A percentile compares a stretch with the other conserved stretches of the same genome.
These are phyloP conservation scores for Theonella swinhoei DNA, from an alignment of 37 sponge, comb jelly and placozoan species.

Conservation along the genomic window DNA sequence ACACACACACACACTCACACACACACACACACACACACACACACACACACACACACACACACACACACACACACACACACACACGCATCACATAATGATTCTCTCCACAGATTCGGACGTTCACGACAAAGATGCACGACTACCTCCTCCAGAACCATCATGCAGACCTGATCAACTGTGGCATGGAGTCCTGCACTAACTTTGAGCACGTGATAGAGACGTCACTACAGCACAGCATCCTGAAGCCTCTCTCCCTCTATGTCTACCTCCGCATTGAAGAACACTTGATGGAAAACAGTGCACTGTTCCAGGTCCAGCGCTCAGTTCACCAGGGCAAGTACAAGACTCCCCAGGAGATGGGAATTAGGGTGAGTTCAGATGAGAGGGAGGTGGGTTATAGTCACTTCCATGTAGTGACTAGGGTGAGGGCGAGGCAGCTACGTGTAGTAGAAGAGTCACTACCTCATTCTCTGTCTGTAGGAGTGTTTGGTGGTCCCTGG, in stretches of 20 bases:
- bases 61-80: no score
- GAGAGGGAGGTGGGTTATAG: not conserved
- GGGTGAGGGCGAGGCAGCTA: no score
- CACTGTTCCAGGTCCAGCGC: slow-evolving; percentile 36
- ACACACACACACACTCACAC: no score
- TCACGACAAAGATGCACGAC: slow-evolving; percentile 62
- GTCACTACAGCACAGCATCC: slow-evolving; percentile 53
- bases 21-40: no score
- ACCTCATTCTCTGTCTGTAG: slow-evolving; percentile 24
- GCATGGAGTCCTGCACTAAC: slow-evolving; percentile 63
- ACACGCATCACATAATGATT: no score
- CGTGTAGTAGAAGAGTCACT: no score
- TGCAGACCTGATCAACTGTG: slow-evolving; percentile 29
- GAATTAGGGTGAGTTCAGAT: slow-evolving; percentile 57
- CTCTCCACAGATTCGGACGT: slow-evolving; percentile 49
- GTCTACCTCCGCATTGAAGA: slow-evolving; percentile 41
- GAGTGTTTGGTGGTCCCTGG: slow-evolving; percentile 66
- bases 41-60: no score
- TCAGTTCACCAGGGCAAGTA: slow-evolving; percentile 43
- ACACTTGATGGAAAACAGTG: slow-evolving; percentile 17
- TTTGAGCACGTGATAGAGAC: slow-evolving; percentile 72
- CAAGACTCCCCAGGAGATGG: slow-evolving; percentile 60
- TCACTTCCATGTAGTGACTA: not conserved
- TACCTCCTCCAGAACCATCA: slow-evolving; percentile 48
- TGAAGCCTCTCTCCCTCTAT: slow-evolving; percentile 41